A percentile compares a stretch with the other conserved stretches of the same genome.
phyloP scores from a whole-genome alignment of 2,888 invertebrate species.

The Melieria crassipennis region DNA sequence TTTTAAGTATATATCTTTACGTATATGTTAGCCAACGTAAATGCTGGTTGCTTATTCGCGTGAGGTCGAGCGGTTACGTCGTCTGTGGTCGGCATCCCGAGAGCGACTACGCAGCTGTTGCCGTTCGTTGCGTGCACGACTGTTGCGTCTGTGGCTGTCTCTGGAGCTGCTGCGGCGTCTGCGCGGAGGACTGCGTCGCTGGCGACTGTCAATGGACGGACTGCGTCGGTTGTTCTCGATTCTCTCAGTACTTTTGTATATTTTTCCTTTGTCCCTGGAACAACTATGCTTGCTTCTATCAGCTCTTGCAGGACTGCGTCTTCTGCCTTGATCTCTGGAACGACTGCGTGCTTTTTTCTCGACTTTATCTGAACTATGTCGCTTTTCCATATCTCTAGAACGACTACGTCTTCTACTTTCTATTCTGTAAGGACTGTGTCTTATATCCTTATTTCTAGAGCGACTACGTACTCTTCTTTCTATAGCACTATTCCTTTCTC shows the following conservation, averaged over 20 bases:
- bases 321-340: background rate
- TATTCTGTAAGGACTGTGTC: slow-evolving; percentile 2
- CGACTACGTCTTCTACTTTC: slow-evolving; percentile 22
- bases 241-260: background rate
- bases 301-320: background rate
- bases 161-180: slow-evolving; percentile 29
- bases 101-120: background rate
- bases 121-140: background rate
- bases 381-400: slow-evolving; percentile 8
- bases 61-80: background rate
- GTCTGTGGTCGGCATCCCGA: background rate
- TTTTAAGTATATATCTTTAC: no score
- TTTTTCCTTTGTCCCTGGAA: slow-evolving; percentile 1
- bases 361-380: slow-evolving; percentile 5
- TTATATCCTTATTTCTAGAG: slow-evolving; percentile 20
- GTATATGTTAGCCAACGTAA: no score
- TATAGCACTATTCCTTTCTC: background rate
- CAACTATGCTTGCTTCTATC: slow-evolving; percentile 8
- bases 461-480: background rate
- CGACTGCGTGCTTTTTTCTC: background rate
- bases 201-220: slow-evolving; percentile 7
- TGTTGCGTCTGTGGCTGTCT: slow-evolving; percentile 7
- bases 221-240: background rate
- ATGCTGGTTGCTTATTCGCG: no score
- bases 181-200: slow-evolving; percentile 1